Percentiles rank a stretch among this genome's conserved stretches.
These are phyloP conservation scores for Aphelenchoides fujianensis DNA, from an alignment of 1,140 invertebrate species.

Conservation along the genomic window DNA sequence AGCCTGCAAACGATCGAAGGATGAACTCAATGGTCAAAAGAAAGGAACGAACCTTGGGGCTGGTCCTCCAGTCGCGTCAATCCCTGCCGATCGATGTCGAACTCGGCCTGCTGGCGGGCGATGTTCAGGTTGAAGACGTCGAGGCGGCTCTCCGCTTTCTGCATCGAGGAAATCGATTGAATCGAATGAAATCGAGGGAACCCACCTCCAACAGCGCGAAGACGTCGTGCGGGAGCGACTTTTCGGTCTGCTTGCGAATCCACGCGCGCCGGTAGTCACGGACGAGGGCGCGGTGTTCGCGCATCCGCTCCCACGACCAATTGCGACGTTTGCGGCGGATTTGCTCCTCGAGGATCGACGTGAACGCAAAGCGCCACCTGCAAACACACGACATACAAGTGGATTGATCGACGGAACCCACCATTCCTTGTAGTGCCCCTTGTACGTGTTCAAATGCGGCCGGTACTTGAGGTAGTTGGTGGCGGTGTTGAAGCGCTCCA, in stretches of 20 bases:
- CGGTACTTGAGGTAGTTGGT: constrained; percentile 77
- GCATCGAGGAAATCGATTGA: not conserved
- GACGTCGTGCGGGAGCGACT: constrained; percentile 66
- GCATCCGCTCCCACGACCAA: constrained; percentile 90
- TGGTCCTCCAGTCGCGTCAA: constrained; percentile 64
- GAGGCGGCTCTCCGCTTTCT: constrained; percentile 65
- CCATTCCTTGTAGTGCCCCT: constrained; percentile 80
- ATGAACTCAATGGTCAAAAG: not conserved
- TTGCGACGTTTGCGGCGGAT: constrained; percentile 72
- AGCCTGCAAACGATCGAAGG: constrained; percentile 30
- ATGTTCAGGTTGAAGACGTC: constrained; percentile 88
- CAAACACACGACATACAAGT: constrained; percentile 10
- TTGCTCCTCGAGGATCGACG: constrained; percentile 77
- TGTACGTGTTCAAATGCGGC: constrained; percentile 72
- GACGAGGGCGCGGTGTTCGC: constrained; percentile 73
- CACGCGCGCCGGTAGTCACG: constrained; percentile 74
- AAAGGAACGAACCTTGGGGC: constrained; percentile 72
- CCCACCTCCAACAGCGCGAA: constrained; percentile 61
- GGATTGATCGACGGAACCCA: too few relatives aligned
- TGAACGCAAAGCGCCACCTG: constrained; percentile 88
- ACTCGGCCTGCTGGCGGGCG: constrained; percentile 81
- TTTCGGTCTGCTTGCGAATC: constrained; percentile 72
- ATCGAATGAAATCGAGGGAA: not conserved
- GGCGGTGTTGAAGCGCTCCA: constrained; percentile 78
- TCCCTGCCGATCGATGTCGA: constrained; percentile 70